Evolutionary conservation across 1,140 invertebrate species (phyloP).

Genomic region (Bombus confusus): DNA sequence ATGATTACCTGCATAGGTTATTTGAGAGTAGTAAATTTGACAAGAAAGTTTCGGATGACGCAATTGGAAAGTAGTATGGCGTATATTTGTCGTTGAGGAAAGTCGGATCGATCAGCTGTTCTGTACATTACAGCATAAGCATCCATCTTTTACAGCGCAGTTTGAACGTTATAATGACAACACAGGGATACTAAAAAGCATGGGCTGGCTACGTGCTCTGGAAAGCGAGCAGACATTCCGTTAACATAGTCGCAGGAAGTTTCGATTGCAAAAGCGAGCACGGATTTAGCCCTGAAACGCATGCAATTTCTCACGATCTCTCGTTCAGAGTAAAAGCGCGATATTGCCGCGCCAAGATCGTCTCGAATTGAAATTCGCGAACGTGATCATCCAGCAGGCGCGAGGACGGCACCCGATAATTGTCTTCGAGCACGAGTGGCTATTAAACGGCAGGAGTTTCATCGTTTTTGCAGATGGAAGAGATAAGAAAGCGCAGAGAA

Average conservation of each 20-base stretch:
- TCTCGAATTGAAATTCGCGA: neutral
- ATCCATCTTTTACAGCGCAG: neutral
- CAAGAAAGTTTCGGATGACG: neutral
- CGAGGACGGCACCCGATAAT: neutral
- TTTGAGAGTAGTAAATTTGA: too few species aligned
- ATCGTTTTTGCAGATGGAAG: neutral
- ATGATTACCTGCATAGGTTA: too few species aligned
- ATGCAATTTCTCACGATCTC: constrained; percentile 4
- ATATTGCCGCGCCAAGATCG: neutral
- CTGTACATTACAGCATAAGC: neutral
- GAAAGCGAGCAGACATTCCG: neutral
- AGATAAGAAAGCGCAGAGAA: neutral
- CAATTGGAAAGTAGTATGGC: neutral
- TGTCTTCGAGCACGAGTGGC: neutral
- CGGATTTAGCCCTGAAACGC: constrained; percentile 26
- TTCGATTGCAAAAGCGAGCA: constrained; percentile 21
- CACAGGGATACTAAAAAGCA: neutral
- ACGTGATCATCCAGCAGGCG: neutral
- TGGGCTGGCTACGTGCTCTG: too few species aligned
- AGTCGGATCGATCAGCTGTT: neutral
- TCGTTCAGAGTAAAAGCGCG: neutral
- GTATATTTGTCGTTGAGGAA: neutral
- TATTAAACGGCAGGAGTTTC: constrained; percentile 28
- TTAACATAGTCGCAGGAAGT: constrained; percentile 13
- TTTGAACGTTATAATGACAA: neutral